phyloP scores from a whole-genome alignment of 2,888 invertebrate species.

The Dysmachus trigonus region DNA sequence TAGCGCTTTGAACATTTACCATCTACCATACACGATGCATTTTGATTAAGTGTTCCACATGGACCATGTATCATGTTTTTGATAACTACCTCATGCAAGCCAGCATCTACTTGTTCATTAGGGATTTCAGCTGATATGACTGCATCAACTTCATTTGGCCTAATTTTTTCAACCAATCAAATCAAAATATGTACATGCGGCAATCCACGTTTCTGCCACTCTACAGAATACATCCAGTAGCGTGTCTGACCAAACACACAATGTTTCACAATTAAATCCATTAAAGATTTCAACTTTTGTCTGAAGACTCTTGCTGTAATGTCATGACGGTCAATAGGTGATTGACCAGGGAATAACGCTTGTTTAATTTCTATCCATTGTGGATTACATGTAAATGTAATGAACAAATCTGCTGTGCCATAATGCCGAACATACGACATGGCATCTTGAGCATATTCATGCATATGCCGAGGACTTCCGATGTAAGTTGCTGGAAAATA shows the following conservation, averaged over 20 bases:
- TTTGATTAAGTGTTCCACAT: conserved; percentile 47
- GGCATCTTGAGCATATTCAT: conserved; percentile 50
- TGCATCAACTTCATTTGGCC: conserved; percentile 54
- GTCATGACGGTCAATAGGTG: conserved; percentile 54
- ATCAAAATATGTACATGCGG: conserved; percentile 52
- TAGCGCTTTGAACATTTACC: not conserved
- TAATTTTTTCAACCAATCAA: conserved; percentile 50
- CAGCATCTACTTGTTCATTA: conserved; percentile 48
- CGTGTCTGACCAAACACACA: conserved; percentile 52
- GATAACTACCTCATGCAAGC: conserved; percentile 53
- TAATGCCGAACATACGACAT: conserved; percentile 41
- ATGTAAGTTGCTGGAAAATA: conserved; percentile 47
- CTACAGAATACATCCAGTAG: conserved; percentile 55
- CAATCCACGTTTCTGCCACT: conserved; percentile 51
- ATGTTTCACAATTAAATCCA: conserved; percentile 38
- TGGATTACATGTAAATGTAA: conserved; percentile 46
- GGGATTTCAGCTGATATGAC: conserved; percentile 54
- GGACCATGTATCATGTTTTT: conserved; percentile 60
- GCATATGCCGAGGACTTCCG: conserved; percentile 50
- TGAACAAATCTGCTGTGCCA: conserved; percentile 47
- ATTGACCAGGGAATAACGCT: conserved; percentile 51
- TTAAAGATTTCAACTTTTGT: conserved; percentile 46
- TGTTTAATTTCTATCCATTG: conserved; percentile 48
- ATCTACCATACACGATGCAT: conserved; percentile 4
- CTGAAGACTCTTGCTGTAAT: conserved; percentile 50